Evolutionary conservation across 1,140 invertebrate genomes (phyloP).

Genomic region (Agraylea sexmaculata): DNA sequence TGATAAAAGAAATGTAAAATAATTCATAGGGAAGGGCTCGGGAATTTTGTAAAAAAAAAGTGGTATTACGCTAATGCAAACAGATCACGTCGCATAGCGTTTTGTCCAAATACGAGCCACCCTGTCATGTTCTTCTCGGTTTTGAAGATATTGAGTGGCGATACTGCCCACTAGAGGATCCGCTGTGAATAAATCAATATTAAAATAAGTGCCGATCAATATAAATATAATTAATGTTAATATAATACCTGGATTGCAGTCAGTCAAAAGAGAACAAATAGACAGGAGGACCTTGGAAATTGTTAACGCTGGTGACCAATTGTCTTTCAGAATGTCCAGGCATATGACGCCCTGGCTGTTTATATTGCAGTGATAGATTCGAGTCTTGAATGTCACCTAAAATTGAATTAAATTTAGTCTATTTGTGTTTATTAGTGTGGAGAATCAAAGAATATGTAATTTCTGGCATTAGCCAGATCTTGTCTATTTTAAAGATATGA

Average conservation of each 20-base stretch:
- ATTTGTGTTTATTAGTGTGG: too few relatives aligned
- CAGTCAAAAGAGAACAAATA: slow-evolving; percentile 89
- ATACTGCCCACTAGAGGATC: slow-evolving; percentile 97
- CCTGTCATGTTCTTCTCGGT: slow-evolving; percentile 94
- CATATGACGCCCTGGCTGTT: slow-evolving; percentile 95
- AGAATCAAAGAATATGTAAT: too few relatives aligned
- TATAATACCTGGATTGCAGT: slow-evolving; percentile 83
- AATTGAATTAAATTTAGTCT: slow-evolving; percentile 21
- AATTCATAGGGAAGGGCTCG: background rate
- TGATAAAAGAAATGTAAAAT: background rate
- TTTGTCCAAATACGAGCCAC: slow-evolving; percentile 97
- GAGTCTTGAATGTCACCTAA: slow-evolving; percentile 89
- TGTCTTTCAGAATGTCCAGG: slow-evolving; percentile 90
- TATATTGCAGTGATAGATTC: slow-evolving; percentile 96
- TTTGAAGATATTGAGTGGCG: slow-evolving; percentile 94
- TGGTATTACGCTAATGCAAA: slow-evolving; percentile 15
- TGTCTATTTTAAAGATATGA: too few relatives aligned
- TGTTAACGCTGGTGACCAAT: slow-evolving; percentile 90
- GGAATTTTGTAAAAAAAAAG: background rate
- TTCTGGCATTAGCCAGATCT: too few relatives aligned
- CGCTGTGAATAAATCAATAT: slow-evolving; percentile 44
- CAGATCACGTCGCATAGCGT: slow-evolving; percentile 84
- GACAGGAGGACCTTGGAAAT: slow-evolving; percentile 91
- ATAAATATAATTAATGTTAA: slow-evolving; percentile 1
- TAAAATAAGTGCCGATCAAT: background rate